A percentile compares a stretch with the other conserved stretches of the same genome.
Conservation (phyloP, 2,797 vertebrate genomes). For the Spheniscus humboldti region DNA sequence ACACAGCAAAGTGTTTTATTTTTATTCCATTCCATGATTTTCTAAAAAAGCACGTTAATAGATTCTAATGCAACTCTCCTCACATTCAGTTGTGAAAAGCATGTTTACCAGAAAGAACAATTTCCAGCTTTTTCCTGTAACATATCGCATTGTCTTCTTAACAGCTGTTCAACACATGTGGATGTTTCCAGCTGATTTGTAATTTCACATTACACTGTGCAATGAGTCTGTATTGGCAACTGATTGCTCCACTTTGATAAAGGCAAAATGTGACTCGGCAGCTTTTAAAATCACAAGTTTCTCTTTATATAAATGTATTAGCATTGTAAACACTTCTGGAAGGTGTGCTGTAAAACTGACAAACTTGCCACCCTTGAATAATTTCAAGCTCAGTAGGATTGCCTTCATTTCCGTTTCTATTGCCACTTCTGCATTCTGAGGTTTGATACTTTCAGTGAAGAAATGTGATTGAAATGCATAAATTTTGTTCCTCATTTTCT, state of each 20-base stretch:
- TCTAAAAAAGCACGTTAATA: background rate
- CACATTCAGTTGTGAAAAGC: background rate
- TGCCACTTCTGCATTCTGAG: background rate
- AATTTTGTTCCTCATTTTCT: background rate
- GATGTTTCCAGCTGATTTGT: background rate
- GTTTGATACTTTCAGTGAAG: background rate
- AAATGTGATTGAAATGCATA: background rate
- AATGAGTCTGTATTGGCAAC: background rate
- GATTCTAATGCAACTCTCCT: background rate
- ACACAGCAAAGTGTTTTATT: background rate
- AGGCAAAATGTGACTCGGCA: background rate
- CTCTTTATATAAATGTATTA: background rate
- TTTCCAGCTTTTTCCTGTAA: background rate
- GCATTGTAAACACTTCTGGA: background rate
- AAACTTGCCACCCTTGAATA: constrained; percentile 11
- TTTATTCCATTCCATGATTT: background rate
- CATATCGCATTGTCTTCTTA: background rate
- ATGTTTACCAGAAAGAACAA: background rate
- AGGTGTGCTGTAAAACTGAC: background rate
- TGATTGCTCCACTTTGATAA: background rate
- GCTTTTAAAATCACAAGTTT: background rate
- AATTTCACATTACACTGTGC: background rate
- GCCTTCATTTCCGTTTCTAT: background rate
- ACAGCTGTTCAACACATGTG: background rate
- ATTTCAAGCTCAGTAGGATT: background rate